Percentiles rank a stretch among this genome's conserved stretches.
Conservation (phyloP, 2,888 invertebrate species). For the Cantharis nigra region DNA sequence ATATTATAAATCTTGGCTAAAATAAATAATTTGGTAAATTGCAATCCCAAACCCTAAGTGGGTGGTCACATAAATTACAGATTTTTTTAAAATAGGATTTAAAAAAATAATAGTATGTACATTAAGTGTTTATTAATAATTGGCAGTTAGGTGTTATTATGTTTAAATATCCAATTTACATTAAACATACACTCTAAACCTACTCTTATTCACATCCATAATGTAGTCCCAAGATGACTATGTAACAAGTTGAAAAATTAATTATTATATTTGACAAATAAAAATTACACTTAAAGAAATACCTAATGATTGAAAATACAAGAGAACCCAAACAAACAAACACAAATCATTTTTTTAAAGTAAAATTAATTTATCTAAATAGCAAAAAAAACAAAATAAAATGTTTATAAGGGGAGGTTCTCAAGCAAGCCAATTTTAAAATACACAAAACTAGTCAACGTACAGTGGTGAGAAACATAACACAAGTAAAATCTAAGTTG, state of each 20-base stretch:
- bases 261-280: background rate
- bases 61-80: too few species aligned
- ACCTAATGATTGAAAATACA: background rate
- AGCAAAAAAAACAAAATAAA: background rate
- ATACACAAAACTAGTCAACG: background rate
- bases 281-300: background rate
- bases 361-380: background rate
- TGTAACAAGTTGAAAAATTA: slow-evolving; percentile 9
- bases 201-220: slow-evolving; percentile 49
- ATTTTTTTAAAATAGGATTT: background rate
- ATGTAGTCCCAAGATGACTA: slow-evolving; percentile 39
- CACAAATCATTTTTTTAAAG: background rate
- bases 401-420: background rate
- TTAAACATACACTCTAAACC: slow-evolving; percentile 47
- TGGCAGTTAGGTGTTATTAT: slow-evolving; percentile 52
- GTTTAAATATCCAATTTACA: slow-evolving; percentile 40
- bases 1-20: too few species aligned
- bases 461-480: background rate
- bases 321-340: background rate
- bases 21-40: too few species aligned
- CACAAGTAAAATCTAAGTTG: background rate
- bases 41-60: too few species aligned
- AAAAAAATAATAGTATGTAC: slow-evolving; percentile 32
- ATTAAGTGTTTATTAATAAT: slow-evolving; percentile 52
- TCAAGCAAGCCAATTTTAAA: background rate